phyloP scores from a whole-genome alignment of 2,797 vertebrate genomes.

The Coracias cyanogaster region DNA sequence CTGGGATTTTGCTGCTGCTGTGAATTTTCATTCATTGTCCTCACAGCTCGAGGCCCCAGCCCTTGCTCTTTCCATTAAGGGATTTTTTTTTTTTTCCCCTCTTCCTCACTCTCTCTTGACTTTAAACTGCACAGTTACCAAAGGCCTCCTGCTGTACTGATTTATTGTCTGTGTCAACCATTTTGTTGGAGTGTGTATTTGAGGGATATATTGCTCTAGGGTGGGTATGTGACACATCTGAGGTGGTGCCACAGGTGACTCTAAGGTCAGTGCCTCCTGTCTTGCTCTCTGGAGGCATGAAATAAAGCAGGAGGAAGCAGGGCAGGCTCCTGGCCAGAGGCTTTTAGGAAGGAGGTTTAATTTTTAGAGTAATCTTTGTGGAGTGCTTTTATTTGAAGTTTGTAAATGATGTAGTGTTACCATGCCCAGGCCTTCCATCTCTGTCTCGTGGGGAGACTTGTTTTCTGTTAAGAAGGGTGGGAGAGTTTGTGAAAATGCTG shows the following conservation, averaged over 20 bases:
- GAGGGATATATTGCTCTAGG: background rate
- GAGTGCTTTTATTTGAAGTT: conserved; percentile 36
- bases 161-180: background rate
- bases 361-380: background rate
- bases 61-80: background rate
- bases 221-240: background rate
- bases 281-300: background rate
- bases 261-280: background rate
- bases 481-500: conserved; percentile 39
- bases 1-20: background rate
- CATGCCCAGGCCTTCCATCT: background rate
- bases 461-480: conserved; percentile 12
- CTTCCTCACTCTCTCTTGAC: background rate
- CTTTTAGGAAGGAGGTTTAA: conserved; percentile 16
- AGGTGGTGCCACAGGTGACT: conserved; percentile 56
- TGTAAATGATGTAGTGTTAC: background rate
- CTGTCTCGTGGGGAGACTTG: background rate
- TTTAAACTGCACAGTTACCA: background rate
- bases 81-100: background rate
- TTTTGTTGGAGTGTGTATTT: background rate
- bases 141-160: background rate
- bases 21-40: conserved; percentile 52
- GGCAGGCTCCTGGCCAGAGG: background rate
- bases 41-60: conserved; percentile 10
- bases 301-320: background rate